A percentile compares a stretch with the other conserved stretches of the same genome.
Evolutionary conservation across 2,888 invertebrate species (phyloP).

Genomic region (Pseudococcus viburni): DNA sequence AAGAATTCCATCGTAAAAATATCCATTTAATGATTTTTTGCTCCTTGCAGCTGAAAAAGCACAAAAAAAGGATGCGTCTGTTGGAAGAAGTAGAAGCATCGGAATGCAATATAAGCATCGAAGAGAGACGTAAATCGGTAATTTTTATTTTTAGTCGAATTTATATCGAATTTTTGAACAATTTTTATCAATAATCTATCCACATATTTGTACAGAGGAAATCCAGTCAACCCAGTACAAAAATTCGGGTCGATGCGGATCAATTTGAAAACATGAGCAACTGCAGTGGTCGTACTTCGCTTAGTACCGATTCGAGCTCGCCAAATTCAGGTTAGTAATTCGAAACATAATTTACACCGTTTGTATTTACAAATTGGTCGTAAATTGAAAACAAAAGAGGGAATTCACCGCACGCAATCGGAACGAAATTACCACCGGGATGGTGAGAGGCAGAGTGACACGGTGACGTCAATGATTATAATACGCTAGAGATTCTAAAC

Average conservation of each 20-base stretch:
- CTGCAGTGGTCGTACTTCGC: slow-evolving; percentile 56
- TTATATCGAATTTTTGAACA: background rate
- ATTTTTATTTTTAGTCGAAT: background rate
- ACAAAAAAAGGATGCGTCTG: slow-evolving; percentile 54
- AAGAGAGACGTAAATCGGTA: slow-evolving; percentile 62
- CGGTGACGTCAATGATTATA: background rate
- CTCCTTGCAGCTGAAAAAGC: slow-evolving; percentile 27
- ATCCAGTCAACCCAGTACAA: slow-evolving; percentile 46
- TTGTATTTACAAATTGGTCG: background rate
- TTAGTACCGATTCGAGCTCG: slow-evolving; percentile 56
- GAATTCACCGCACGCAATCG: background rate
- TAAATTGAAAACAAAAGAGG: background rate
- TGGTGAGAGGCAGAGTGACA: background rate
- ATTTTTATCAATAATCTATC: background rate
- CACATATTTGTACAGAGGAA: slow-evolving; percentile 39
- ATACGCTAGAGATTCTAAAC: background rate
- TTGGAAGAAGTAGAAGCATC: slow-evolving; percentile 50
- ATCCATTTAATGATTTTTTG: background rate
- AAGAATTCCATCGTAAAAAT: background rate
- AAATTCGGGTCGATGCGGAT: slow-evolving; percentile 35
- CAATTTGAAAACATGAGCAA: slow-evolving; percentile 65
- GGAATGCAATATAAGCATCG: slow-evolving; percentile 45
- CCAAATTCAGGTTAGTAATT: slow-evolving; percentile 46
- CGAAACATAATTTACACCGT: background rate
- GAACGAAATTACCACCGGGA: background rate